Base-by-base conservation (phyloP, 2,888 invertebrate genomes). In the Rhingia campestris region DNA sequence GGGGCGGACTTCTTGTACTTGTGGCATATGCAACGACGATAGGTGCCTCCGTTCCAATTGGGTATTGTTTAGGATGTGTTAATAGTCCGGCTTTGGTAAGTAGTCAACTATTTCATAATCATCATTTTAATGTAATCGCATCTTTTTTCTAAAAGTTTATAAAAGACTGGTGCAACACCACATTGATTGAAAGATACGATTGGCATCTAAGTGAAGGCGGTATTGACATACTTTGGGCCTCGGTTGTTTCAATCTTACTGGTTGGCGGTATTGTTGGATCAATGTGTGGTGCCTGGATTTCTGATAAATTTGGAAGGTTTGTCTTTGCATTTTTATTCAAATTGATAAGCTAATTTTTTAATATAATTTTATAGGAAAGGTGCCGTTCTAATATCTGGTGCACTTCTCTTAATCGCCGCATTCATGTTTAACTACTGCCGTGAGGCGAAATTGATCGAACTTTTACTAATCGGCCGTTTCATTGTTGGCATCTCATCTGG, bases 251-350 rank as follows among this genome's bases (percentile, higher is more conserved):
- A 37, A 94, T 97, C 85, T 97, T 97, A 91, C 93, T 98, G 39
- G 94, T 97, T 39, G 98, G 98, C 5, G 98, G 98, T 47, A 95
- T 97, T 87, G 92, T 95, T 30, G 98, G 98, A 0, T 97, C 97
- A 4, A 92, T 97, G 45, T 91, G 94, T 0, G 96, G 96, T 0
- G 96, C 97, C 12, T 93, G 94, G 88, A 89, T 95, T 22, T 95
- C 96, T 32, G 94, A 96, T 90, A 93, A 91, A 87, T 92, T 95
- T 72, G 97, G 97, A 80, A 93, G 95, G 94, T 90, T n/a, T n/a
- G 30, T 63, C 73, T 9, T 41, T 30, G 5, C 6, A 14, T 32
- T 51, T 41, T n/a, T 2, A n/a, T 12, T 22, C 14, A 33, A 35
- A 4, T 56, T 45, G 4, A 4, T 54, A 2, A 4, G 12, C 49